phyloP scores from a whole-genome alignment of 2,113 vertebrate genomes.

The Erpornis zantholeuca region DNA sequence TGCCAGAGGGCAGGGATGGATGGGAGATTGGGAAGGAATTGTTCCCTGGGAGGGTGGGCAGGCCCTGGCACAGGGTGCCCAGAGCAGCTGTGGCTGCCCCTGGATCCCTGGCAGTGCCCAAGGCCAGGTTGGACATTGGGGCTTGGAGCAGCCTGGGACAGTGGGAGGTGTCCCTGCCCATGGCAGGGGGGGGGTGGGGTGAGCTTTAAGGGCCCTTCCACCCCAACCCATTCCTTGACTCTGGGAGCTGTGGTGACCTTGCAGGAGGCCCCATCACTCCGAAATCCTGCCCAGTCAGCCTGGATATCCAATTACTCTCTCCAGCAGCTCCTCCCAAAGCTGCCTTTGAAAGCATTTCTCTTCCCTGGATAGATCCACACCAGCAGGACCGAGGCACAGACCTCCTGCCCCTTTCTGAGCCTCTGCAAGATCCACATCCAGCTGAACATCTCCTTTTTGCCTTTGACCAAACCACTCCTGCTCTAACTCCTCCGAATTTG shows the following conservation, averaged over 20 bases:
- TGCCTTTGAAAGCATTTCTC: background rate
- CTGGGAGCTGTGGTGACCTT: background rate
- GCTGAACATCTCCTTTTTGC: background rate
- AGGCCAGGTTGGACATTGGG: background rate
- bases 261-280: background rate
- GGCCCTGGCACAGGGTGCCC: background rate
- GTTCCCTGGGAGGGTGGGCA: background rate
- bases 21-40: background rate
- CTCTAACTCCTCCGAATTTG: fast-evolving
- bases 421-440: background rate
- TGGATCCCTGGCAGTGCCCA: background rate
- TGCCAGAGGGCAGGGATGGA: background rate
- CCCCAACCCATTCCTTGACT: background rate
- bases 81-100: background rate
- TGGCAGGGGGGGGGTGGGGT: fast-evolving
- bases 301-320: background rate
- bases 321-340: background rate
- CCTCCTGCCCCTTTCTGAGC: background rate
- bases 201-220: background rate
- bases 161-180: background rate
- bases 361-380: fast-evolving
- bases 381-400: background rate
- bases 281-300: background rate
- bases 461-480: background rate
- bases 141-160: background rate